Evolutionary conservation across 1,140 invertebrate species (phyloP), one percentile per base, ranked within the genome.

Genomic region (Trichoplusia ni): DNA sequence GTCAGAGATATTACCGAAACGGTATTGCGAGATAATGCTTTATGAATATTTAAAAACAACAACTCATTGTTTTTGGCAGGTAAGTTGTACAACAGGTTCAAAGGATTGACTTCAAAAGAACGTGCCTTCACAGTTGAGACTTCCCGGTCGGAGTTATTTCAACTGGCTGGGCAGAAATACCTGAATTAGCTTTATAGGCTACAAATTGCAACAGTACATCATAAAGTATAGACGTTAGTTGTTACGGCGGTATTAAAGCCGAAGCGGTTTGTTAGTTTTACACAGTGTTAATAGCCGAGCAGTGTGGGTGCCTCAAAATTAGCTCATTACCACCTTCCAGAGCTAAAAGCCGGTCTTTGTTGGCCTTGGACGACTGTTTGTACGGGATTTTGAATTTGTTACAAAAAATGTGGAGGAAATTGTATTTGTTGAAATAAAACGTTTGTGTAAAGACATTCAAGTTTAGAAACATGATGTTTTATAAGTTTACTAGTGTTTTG

Each of bases 321-420:
- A 56, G 38, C 65, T 64, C 68, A 70, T 73, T 73, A 73, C 70
- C 70, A 73, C 67, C 73, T 69, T 54, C 14, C 31, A 33, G 42
- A 73, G 60, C 47, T 75, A 67, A 69, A 63, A 71, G 69, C 60
- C 49, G 42, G 61, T 46, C 67, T 64, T 75, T 75, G 73, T 75
- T 60, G 56, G 58, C 60, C 64, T 67, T 33, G 46, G 35, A 46
- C 33, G 49, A 21, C 4, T 70, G 58, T 70, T 66, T 65, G 63
- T 9, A 18, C 51, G 13, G 62, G 62, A 56, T 64, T 64, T 64
- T 37, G 61, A 44, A 64, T 64, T 46, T 54, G 35, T 33, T 29
- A 35, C 21, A 51, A 62, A 59, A 62, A 62, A 62, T 61, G 31
- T 35, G 49, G n/a, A 61, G 58, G 42, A 49, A 59, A 61, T 37